A percentile compares a stretch with the other conserved stretches of the same genome.
phyloP scores from a whole-genome alignment of 2,113 vertebrate species.

The Elachura formosa region DNA sequence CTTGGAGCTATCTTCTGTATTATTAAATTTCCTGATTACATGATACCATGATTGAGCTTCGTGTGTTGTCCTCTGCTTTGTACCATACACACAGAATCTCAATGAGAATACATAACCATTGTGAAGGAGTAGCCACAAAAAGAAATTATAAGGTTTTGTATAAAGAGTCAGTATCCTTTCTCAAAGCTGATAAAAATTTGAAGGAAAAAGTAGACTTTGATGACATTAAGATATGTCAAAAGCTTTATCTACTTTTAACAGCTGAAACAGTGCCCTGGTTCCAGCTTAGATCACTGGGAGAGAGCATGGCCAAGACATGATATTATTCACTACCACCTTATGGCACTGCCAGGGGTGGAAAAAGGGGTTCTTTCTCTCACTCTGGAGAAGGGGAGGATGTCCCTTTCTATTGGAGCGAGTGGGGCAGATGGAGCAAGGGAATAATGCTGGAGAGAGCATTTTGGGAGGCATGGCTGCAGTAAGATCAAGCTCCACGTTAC shows the following conservation, averaged over 20 bases:
- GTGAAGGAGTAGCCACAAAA: not conserved
- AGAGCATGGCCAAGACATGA: not conserved
- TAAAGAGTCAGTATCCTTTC: not conserved
- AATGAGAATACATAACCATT: not conserved
- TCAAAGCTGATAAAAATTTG: not conserved
- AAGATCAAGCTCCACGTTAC: not conserved
- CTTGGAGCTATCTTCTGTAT: not conserved
- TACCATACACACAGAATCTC: not conserved
- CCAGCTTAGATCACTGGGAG: not conserved
- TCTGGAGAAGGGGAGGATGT: not conserved
- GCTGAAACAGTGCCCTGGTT: not conserved
- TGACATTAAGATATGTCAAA: not conserved
- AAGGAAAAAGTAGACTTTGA: not conserved
- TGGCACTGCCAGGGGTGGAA: not conserved
- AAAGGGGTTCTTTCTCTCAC: not conserved
- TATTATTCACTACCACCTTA: not conserved
- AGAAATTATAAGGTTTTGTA: not conserved
- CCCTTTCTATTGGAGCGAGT: rapidly evolving
- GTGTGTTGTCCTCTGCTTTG: not conserved
- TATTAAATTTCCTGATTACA: not conserved
- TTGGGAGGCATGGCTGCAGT: not conserved
- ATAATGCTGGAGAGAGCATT: rapidly evolving
- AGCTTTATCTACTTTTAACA: not conserved
- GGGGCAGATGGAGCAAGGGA: not conserved
- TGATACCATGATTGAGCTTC: not conserved